Evolutionary conservation across 2,888 invertebrate genomes (phyloP).

Genomic region (Unio pictorum): DNA sequence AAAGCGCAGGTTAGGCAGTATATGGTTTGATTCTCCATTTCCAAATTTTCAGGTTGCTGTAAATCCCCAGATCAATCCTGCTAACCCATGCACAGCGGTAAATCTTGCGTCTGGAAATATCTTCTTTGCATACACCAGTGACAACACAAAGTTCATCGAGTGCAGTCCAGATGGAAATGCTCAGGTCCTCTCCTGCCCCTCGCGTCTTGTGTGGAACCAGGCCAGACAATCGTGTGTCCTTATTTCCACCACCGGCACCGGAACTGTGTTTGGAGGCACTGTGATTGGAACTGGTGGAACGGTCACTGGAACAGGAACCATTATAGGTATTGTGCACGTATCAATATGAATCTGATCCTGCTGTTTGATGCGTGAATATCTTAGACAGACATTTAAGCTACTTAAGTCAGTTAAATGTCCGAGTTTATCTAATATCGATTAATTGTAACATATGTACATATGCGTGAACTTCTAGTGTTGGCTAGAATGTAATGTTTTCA

Average conservation of each 20-base stretch:
- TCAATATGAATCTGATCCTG: no score
- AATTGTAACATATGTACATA: no score
- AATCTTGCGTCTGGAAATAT: conserved; percentile 30
- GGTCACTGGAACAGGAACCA: no score
- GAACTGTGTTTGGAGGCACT: background rate
- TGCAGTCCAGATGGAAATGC: conserved; percentile 34
- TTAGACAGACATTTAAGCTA: no score
- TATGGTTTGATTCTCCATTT: background rate
- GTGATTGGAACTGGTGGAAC: background rate
- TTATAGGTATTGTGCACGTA: no score
- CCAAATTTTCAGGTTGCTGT: background rate
- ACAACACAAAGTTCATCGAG: conserved; percentile 42
- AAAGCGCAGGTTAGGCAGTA: background rate
- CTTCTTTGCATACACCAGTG: conserved; percentile 32
- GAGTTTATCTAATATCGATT: no score
- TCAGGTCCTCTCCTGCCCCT: conserved; percentile 37
- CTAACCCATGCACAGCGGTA: conserved; percentile 32
- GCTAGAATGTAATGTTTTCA: no score
- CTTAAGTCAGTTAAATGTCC: no score
- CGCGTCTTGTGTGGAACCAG: conserved; percentile 30
- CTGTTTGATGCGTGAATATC: no score
- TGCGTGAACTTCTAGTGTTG: no score
- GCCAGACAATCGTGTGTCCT: conserved; percentile 37
- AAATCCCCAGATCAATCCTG: background rate
- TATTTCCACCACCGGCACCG: background rate